Conservation (phyloP, 1,140 invertebrate species). For the Diorhabda carinulata region DNA sequence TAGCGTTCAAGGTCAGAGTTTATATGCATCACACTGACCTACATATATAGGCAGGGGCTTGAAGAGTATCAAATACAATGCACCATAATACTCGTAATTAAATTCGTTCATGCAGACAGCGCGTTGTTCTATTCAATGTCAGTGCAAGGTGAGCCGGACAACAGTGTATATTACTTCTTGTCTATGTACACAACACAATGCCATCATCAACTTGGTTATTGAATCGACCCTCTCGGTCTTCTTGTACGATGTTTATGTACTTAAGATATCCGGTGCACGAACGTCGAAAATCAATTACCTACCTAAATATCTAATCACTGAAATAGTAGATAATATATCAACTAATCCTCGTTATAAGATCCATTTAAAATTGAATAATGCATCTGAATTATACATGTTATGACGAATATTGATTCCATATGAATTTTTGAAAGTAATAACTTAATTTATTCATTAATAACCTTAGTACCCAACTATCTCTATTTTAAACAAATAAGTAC, state of each 20-base stretch:
- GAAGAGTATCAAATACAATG: neutral
- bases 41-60: neutral
- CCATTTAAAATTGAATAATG: too few species aligned
- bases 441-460: too few species aligned
- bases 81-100: neutral
- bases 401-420: too few species aligned
- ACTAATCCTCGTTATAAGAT: too few species aligned
- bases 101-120: neutral
- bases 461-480: too few species aligned
- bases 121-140: neutral
- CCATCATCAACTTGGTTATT: neutral
- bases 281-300: too few species aligned
- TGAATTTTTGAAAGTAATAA: too few species aligned
- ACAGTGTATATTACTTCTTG: neutral
- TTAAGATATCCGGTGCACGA: too few species aligned
- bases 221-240: neutral
- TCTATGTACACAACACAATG: slow-evolving; percentile 2
- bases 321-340: too few species aligned
- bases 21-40: neutral
- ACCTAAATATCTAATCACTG: too few species aligned
- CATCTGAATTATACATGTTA: too few species aligned
- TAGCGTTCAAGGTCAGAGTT: neutral
- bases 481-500: too few species aligned
- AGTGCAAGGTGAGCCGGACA: neutral
- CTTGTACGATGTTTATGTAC: neutral